Percentiles rank a stretch among this genome's conserved stretches.
Evolutionary conservation across 2,797 vertebrate genomes (phyloP).

Genomic region (Leptodactylus fallax): DNA sequence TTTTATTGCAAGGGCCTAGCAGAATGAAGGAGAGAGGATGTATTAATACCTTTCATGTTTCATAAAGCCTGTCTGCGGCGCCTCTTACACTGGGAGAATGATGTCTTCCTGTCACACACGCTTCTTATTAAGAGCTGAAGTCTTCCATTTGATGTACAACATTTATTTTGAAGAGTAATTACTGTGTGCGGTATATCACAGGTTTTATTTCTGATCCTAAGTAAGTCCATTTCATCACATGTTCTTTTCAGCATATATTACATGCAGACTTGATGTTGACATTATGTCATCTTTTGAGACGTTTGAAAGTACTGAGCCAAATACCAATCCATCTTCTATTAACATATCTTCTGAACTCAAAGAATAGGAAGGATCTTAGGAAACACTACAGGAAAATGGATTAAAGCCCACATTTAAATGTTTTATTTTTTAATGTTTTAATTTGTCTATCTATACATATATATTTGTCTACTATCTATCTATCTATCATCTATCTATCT

Average conservation of each 20-base stretch:
- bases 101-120: conserved; percentile 10
- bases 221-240: conserved; percentile 13
- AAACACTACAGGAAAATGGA: neutral
- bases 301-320: neutral
- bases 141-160: conserved; percentile 28
- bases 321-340: neutral
- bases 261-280: conserved; percentile 9
- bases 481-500: neutral
- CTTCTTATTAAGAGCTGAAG: conserved; percentile 29
- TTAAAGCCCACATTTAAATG: too few species aligned
- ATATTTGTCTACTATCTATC: neutral
- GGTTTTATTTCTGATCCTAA: conserved; percentile 24
- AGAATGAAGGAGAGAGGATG: neutral
- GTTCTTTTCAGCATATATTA: conserved; percentile 17
- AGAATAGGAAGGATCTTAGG: neutral
- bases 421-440: too few species aligned
- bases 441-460: neutral
- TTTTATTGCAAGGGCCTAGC: neutral
- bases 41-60: conserved; percentile 26
- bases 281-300: conserved; percentile 7
- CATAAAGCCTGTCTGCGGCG: conserved; percentile 25
- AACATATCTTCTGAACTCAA: neutral
- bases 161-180: conserved; percentile 40
- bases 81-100: conserved; percentile 1
- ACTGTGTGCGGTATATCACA: conserved; percentile 27